Base-by-base conservation (phyloP, 2,888 invertebrate species). In the Onchidella celtica region DNA sequence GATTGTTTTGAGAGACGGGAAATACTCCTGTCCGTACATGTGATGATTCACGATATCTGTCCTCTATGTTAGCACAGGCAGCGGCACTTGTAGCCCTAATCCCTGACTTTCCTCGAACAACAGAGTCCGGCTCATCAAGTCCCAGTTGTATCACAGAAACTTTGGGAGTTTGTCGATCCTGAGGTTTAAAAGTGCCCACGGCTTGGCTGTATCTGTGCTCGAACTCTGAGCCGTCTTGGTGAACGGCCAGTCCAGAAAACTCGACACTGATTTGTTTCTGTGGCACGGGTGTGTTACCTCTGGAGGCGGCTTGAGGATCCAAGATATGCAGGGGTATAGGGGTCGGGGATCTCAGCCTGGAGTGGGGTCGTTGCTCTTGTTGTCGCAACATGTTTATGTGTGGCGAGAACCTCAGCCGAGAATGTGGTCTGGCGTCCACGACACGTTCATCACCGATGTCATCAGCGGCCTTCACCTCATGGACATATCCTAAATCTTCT, bases 141-240 rank as follows among this genome's bases (percentile, higher is more conserved):
- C 65, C 73, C 24, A 80, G 38, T 59, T 80, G 73, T 1, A 80
- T 73, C 24, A 80, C 80, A 6, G 74, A 74, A 36, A 80, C 32
- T n/a, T 32, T 55, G 32, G 55, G 77, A n/a, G 17, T 40, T 27
- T 70, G 70, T 24, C 40, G 36, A n/a, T 70, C 70, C 38, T 36
- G 17, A 32, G 38, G 47, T 29, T 70, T 40, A 24, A 27, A 21
- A 27, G 24, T 3, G 27, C 24, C 24, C 59, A 59, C 68, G 24
- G 74, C 68, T 61, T 75, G 55, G 14, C 21, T 69, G 47, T 75
- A 40, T 24, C 81, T 40, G 29, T 75, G 65, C 17, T 81, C 55
- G 34, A n/a, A 55, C 4, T 68, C 68, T 1, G 69, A 65, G 57
- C 38, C 36, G 6, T 34, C 57, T 11, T 57, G 40, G 66, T 81